Percentiles rank a stretch among this genome's conserved stretches.
These are phyloP conservation scores for Monochamus saltuarius DNA, from an alignment of 1,140 invertebrate species.

Conservation along the genomic window DNA sequence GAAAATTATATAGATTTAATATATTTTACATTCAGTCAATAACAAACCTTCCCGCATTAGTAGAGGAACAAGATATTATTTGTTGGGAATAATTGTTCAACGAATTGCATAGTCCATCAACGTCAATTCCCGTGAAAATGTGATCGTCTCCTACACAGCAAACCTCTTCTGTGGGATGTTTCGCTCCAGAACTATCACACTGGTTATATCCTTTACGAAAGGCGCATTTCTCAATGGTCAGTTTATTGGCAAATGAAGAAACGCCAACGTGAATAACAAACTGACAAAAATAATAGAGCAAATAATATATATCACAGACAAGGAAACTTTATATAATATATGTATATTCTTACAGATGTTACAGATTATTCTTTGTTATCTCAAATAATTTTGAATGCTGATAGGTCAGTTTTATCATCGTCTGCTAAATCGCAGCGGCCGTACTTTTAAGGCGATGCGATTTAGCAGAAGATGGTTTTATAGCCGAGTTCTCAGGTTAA, in stretches of 20 bases:
- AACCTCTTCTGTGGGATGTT: slow-evolving; percentile 45
- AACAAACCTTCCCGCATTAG: slow-evolving; percentile 51
- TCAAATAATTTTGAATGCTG: neutral
- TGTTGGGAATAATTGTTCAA: slow-evolving; percentile 47
- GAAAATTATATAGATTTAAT: slow-evolving; percentile 19
- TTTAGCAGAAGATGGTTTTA: too few species aligned
- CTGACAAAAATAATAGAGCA: slow-evolving; percentile 52
- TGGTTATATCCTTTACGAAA: slow-evolving; percentile 58
- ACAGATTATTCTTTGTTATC: neutral
- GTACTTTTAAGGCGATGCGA: too few species aligned
- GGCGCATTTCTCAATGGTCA: slow-evolving; percentile 63
- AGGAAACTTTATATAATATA: slow-evolving; percentile 21
- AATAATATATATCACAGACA: slow-evolving; percentile 15
- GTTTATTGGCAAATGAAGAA: slow-evolving; percentile 54
- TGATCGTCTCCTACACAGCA: slow-evolving; percentile 48
- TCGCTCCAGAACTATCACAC: slow-evolving; percentile 54
- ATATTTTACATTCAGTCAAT: neutral
- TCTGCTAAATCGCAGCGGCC: too few species aligned
- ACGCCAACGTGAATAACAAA: slow-evolving; percentile 68
- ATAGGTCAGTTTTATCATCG: neutral
- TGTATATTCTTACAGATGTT: neutral
- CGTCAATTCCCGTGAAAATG: slow-evolving; percentile 52
- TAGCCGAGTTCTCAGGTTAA: too few species aligned
- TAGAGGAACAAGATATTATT: slow-evolving; percentile 48
- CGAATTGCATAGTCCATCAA: slow-evolving; percentile 50